phyloP scores from a whole-genome alignment of 2,797 vertebrate species.

The Amblyopsis hoosieri region DNA sequence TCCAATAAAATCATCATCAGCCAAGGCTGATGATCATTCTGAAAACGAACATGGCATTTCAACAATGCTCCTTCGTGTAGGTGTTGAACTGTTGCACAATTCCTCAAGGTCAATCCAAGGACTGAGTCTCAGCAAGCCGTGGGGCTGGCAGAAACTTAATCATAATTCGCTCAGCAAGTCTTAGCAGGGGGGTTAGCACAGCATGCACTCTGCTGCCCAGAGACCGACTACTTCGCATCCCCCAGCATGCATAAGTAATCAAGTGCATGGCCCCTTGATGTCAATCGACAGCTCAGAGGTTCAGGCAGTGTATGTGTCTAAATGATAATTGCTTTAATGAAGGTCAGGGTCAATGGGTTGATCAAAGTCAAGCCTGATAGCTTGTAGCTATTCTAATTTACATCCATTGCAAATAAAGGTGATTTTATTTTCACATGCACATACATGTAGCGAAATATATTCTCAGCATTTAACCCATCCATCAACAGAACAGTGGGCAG shows the following conservation, averaged over 20 bases:
- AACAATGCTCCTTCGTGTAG: slow-evolving; percentile 21
- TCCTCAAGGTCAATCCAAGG: slow-evolving; percentile 52
- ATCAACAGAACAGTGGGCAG: no score
- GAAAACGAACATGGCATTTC: slow-evolving; percentile 27
- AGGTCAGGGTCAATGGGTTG: slow-evolving; percentile 49
- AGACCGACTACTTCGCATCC: slow-evolving; percentile 47
- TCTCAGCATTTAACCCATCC: no score
- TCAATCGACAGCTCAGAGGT: slow-evolving; percentile 49
- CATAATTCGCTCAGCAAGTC: slow-evolving; percentile 62
- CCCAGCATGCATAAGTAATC: slow-evolving; percentile 72
- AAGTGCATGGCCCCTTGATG: slow-evolving; percentile 59
- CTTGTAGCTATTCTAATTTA: slow-evolving; percentile 50
- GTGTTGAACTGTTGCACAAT: slow-evolving; percentile 13
- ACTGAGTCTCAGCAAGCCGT: slow-evolving; percentile 30
- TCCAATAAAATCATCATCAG: slow-evolving; percentile 3
- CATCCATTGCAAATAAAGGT: neutral
- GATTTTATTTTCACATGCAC: no score
- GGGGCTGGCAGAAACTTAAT: slow-evolving; percentile 45
- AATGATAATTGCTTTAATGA: slow-evolving; percentile 50
- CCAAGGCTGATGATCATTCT: slow-evolving; percentile 14
- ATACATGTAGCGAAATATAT: no score
- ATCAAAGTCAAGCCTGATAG: slow-evolving; percentile 46
- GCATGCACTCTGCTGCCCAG: slow-evolving; percentile 61
- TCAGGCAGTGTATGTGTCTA: slow-evolving; percentile 45
- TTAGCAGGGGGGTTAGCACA: slow-evolving; percentile 64